Conservation (phyloP, 2,888 invertebrate genomes). For the Carcina quercana region DNA sequence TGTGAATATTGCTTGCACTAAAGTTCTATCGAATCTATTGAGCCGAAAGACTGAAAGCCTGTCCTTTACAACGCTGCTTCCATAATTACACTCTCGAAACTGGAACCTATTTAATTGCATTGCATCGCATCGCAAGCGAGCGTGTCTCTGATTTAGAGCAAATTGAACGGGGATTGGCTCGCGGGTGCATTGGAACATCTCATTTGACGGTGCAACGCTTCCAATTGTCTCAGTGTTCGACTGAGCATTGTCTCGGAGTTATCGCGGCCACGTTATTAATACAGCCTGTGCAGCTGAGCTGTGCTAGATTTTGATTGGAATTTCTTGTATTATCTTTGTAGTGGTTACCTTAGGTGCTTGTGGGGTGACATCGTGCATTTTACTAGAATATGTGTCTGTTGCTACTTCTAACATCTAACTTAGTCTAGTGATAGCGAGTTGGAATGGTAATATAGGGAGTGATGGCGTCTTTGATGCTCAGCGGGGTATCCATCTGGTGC, state of each 20-base stretch:
- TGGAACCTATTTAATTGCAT: constrained; percentile 36
- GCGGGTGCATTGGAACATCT: constrained; percentile 49
- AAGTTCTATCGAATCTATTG: not conserved
- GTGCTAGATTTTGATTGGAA: constrained; percentile 25
- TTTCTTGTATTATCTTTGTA: constrained; percentile 14
- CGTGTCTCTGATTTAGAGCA: constrained; percentile 61
- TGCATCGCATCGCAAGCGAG: constrained; percentile 23
- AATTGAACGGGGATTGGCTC: constrained; percentile 66
- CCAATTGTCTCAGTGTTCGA: constrained; percentile 53
- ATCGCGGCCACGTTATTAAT: constrained; percentile 36
- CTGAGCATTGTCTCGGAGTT: constrained; percentile 42
- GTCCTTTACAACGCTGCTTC: too few species aligned
- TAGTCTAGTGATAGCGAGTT: too few species aligned
- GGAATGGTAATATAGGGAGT: too few species aligned
- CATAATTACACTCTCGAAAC: constrained; percentile 38
- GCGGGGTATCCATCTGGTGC: too few species aligned
- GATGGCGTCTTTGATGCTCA: too few species aligned
- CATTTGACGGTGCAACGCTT: constrained; percentile 64
- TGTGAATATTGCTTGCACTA: too few species aligned
- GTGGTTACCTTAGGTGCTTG: too few species aligned
- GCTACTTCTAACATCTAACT: too few species aligned
- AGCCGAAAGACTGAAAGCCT: not conserved
- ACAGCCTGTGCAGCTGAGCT: constrained; percentile 17
- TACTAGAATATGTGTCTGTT: too few species aligned
- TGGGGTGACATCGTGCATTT: too few species aligned